Conservation (phyloP, 37 sponge, comb jelly and placozoan genomes). For the Crambe crambe region DNA sequence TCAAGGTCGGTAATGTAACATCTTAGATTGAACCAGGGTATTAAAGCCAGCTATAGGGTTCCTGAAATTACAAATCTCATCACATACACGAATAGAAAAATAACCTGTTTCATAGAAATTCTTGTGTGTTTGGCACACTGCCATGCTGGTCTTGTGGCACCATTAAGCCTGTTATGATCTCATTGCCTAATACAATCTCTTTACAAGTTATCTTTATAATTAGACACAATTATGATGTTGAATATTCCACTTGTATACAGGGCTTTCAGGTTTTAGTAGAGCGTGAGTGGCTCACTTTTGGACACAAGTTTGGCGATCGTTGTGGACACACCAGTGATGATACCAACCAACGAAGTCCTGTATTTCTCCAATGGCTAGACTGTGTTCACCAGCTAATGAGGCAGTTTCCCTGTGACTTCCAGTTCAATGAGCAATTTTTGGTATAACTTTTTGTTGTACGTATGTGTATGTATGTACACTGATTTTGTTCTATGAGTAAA, state of each 20-base stretch:
- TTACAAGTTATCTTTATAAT: background rate
- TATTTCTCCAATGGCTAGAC: constrained; percentile 96
- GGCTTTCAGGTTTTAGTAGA: constrained; percentile 85
- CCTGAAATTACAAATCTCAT: no score
- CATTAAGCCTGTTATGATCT: no score
- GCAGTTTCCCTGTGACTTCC: constrained; percentile 88
- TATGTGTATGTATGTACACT: no score
- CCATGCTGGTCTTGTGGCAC: background rate
- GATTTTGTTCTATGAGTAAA: no score
- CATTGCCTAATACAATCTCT: no score
- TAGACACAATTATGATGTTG: background rate
- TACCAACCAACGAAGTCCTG: constrained; percentile 59
- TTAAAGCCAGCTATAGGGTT: no score
- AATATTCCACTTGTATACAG: constrained; percentile 5
- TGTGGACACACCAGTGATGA: constrained; percentile 55
- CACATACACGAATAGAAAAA: no score
- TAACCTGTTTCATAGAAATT: no score
- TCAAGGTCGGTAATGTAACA: constrained; percentile 55
- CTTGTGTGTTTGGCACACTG: background rate
- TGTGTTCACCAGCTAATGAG: constrained; percentile 83
- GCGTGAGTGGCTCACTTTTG: constrained; percentile 91
- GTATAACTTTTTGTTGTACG: constrained; percentile 41
- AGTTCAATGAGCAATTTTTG: constrained; percentile 82
- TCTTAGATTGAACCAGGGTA: no score
- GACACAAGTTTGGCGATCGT: constrained; percentile 88